A percentile compares a stretch with the other conserved stretches of the same genome.
phyloP scores from a whole-genome alignment of 2,797 vertebrate species.

The Epinephelus malabaricus region DNA sequence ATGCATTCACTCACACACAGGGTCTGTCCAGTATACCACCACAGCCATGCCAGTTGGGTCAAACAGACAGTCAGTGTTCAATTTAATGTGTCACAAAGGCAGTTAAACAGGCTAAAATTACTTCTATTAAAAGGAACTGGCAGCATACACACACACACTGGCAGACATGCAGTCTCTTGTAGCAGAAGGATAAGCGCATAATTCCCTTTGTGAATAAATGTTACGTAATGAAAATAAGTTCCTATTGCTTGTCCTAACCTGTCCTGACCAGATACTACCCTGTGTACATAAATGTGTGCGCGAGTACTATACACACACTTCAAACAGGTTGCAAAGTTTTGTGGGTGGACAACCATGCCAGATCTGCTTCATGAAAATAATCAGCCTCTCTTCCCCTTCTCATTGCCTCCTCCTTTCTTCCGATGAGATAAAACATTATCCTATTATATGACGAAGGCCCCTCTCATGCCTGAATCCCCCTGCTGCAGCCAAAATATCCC shows the following conservation, averaged over 20 bases:
- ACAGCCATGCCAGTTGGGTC: neutral
- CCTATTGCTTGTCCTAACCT: slow-evolving; percentile 65
- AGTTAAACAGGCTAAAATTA: neutral
- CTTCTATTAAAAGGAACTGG: slow-evolving; percentile 11
- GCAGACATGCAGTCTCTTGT: slow-evolving; percentile 61
- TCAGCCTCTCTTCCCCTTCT: slow-evolving; percentile 59
- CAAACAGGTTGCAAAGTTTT: slow-evolving; percentile 43
- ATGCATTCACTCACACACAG: too few species aligned
- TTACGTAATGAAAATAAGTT: slow-evolving; percentile 63
- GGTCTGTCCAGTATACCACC: neutral
- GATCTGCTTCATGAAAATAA: slow-evolving; percentile 72
- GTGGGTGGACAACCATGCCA: slow-evolving; percentile 75
- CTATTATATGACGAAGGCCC: slow-evolving; percentile 75
- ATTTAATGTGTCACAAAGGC: neutral
- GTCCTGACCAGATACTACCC: slow-evolving; percentile 65
- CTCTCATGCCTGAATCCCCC: slow-evolving; percentile 77
- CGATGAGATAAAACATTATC: slow-evolving; percentile 79
- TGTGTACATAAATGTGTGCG: slow-evolving; percentile 36
- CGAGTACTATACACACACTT: slow-evolving; percentile 22
- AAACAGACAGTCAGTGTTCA: neutral
- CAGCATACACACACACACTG: neutral
- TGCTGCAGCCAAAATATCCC: slow-evolving; percentile 75
- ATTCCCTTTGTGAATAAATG: slow-evolving; percentile 58
- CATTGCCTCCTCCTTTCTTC: slow-evolving; percentile 64
- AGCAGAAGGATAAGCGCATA: slow-evolving; percentile 52